Conservation (phyloP, 2,888 invertebrate species). For the Dynastes tityus region DNA sequence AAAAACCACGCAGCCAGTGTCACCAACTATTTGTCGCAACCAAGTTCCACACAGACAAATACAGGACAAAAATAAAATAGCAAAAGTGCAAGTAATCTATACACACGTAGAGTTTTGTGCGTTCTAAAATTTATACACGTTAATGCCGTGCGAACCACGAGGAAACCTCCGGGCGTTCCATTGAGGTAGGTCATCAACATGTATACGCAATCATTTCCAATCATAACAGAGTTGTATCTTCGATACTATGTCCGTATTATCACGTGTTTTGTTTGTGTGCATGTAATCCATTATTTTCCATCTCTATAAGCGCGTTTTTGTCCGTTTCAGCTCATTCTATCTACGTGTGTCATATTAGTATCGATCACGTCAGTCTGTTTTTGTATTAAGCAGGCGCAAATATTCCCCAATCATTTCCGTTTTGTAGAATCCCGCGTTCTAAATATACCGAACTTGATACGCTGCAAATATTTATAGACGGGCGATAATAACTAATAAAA, state of each 20-base stretch:
- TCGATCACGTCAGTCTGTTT: constrained; percentile 39
- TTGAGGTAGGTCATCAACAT: constrained; percentile 57
- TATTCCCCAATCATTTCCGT: constrained; percentile 42
- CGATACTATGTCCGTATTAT: constrained; percentile 15
- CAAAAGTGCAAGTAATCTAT: constrained; percentile 41
- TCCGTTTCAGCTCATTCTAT: constrained; percentile 28
- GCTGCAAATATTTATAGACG: neutral
- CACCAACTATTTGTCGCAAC: constrained; percentile 64
- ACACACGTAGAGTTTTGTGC: constrained; percentile 53
- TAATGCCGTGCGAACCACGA: constrained; percentile 53
- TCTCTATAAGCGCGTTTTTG: constrained; percentile 29
- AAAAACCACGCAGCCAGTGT: constrained; percentile 65
- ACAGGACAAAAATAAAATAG: constrained; percentile 49
- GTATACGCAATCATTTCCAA: constrained; percentile 33
- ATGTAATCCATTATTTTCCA: constrained; percentile 28
- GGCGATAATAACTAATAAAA: too few relatives aligned
- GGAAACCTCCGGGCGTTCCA: constrained; percentile 41
- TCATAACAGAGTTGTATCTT: constrained; percentile 21
- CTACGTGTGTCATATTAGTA: constrained; percentile 25
- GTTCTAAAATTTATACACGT: constrained; percentile 55
- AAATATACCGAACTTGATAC: constrained; percentile 4
- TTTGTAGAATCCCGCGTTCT: constrained; percentile 23
- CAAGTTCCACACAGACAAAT: constrained; percentile 51
- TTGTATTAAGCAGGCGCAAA: constrained; percentile 44
- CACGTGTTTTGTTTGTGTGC: constrained; percentile 5